Evolutionary conservation across 2,113 vertebrate genomes (phyloP).

Genomic region (Lepus timidus): DNA sequence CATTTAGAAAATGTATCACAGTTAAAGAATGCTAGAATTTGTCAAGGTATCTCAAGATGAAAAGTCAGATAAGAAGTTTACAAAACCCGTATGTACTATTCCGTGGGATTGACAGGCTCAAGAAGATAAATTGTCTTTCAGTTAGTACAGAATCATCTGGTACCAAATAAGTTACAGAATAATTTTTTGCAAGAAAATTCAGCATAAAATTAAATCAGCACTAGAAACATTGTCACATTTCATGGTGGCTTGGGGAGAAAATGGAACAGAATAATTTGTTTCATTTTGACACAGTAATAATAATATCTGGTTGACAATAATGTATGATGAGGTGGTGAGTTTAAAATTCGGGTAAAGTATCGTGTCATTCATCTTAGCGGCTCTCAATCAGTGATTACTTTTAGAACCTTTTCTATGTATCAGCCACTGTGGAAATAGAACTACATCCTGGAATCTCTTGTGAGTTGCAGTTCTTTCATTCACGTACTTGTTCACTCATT

Average conservation of each 20-base stretch:
- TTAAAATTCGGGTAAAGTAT: conserved; percentile 38
- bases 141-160: conserved; percentile 40
- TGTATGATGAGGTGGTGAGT: background rate
- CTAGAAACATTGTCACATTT: conserved; percentile 47
- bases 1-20: conserved; percentile 60
- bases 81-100: conserved; percentile 4
- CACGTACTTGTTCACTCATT: background rate
- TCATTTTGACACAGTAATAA: background rate
- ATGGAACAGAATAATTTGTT: conserved; percentile 30
- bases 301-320: conserved; percentile 33
- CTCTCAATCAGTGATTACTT: background rate
- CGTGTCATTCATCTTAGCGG: background rate
- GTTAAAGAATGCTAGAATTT: conserved; percentile 44
- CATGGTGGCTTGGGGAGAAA: background rate
- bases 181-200: conserved; percentile 49
- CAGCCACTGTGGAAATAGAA: background rate
- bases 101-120: conserved; percentile 30
- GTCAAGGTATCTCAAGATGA: conserved; percentile 56
- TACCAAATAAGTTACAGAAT: conserved; percentile 55
- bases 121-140: conserved; percentile 34
- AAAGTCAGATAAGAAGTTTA: conserved; percentile 72
- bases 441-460: background rate
- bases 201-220: background rate
- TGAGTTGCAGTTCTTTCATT: background rate
- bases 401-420: background rate